Percentiles rank a stretch among this genome's conserved stretches.
Evolutionary conservation across 2,797 vertebrate genomes (phyloP).

Genomic region (Danio kyathit): DNA sequence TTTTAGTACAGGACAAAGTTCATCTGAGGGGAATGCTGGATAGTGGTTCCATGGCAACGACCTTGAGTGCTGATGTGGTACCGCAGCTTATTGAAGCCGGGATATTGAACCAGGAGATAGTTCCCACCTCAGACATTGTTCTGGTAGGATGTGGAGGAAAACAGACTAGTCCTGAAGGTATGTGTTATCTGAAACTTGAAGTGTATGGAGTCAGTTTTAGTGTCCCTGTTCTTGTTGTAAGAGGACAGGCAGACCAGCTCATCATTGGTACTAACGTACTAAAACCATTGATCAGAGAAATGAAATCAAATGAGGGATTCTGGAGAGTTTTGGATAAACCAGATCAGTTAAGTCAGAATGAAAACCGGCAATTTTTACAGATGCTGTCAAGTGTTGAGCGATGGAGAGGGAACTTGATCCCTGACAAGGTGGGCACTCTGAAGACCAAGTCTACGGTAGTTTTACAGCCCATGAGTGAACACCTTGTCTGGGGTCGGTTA

Average conservation of each 20-base stretch:
- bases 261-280: not conserved
- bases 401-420: not conserved
- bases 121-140: not conserved
- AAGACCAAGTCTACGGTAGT: not conserved
- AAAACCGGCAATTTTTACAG: not conserved
- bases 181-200: not conserved
- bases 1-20: not conserved
- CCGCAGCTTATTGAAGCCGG: not conserved
- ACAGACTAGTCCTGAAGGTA: not conserved
- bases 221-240: not conserved
- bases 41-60: not conserved
- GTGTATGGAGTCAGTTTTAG: constrained; percentile 8
- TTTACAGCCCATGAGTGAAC: not conserved
- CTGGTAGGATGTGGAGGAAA: not conserved
- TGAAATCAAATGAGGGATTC: not conserved
- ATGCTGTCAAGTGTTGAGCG: not conserved
- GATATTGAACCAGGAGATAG: not conserved
- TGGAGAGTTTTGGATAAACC: not conserved
- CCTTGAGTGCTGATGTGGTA: not conserved
- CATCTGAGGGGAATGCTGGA: not conserved
- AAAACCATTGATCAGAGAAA: constrained; percentile 5
- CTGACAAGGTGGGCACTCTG: not conserved
- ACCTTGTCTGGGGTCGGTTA: not conserved
- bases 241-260: not conserved
- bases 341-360: not conserved